Percentiles rank a stretch among this genome's conserved stretches.
phyloP scores from a whole-genome alignment of 2,888 invertebrate genomes.

The Melolontha melolontha region DNA sequence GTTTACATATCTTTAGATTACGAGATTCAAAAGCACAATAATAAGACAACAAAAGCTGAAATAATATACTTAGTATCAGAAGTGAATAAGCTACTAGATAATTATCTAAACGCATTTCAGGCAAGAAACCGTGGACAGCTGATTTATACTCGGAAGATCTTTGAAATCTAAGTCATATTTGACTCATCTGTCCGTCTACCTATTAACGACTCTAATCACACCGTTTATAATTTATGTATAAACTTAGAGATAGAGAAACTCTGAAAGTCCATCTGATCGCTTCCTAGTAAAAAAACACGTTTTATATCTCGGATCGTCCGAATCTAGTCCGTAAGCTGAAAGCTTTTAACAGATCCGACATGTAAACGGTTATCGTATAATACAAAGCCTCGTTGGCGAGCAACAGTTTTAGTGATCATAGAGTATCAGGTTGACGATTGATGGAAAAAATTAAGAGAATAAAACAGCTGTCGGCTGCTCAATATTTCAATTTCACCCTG shows the following conservation, averaged over 20 bases:
- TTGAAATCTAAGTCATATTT: conserved; percentile 11
- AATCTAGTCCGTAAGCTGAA: conserved; percentile 21
- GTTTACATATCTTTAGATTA: no score
- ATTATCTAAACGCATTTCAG: conserved; percentile 17
- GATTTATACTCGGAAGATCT: conserved; percentile 33
- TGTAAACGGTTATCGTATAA: conserved; percentile 19
- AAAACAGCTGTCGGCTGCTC: conserved; percentile 38
- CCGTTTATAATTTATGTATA: background rate
- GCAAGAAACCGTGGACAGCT: conserved; percentile 45
- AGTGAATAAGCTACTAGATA: no score
- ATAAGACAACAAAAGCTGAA: no score
- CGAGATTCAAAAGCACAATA: no score
- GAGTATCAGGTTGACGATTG: conserved; percentile 15
- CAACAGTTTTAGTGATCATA: background rate
- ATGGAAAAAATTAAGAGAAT: conserved; percentile 14
- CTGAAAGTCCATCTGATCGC: background rate
- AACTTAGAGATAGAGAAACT: no score
- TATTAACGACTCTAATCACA: conserved; percentile 3
- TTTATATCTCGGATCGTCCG: conserved; percentile 19
- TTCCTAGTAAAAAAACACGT: conserved; percentile 11
- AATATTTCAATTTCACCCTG: background rate
- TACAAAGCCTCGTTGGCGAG: background rate
- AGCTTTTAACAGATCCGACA: conserved; percentile 24
- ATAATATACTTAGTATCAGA: no score
- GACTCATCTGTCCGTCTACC: conserved; percentile 26